Evolutionary conservation across 1,140 invertebrate genomes (phyloP).

Genomic region (Mercenaria mercenaria): DNA sequence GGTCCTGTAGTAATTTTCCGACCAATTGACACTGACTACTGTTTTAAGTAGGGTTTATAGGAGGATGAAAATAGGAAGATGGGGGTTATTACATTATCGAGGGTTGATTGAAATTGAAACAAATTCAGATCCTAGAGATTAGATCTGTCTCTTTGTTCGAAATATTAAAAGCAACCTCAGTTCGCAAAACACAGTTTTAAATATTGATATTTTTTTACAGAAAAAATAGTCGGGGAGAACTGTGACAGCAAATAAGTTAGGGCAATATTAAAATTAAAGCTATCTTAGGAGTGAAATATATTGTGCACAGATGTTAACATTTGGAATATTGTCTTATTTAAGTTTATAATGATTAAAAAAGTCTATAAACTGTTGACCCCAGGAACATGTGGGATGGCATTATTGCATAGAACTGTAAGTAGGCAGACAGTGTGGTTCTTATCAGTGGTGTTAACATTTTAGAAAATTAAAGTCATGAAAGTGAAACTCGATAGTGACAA

Average conservation of each 20-base stretch:
- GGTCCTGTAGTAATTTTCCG: slow-evolving; percentile 3
- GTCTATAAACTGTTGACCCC: background rate
- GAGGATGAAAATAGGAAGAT: slow-evolving; percentile 19
- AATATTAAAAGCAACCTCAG: background rate
- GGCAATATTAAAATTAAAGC: background rate
- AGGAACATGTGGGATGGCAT: background rate
- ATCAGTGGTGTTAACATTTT: no score
- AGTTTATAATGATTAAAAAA: background rate
- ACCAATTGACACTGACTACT: background rate
- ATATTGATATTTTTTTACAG: background rate
- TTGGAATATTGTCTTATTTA: background rate
- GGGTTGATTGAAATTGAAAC: background rate
- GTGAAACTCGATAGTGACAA: no score
- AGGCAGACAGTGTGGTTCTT: no score
- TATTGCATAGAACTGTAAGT: background rate
- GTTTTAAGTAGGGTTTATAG: background rate
- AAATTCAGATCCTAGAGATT: slow-evolving; percentile 15
- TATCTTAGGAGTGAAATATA: background rate
- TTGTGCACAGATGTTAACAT: background rate
- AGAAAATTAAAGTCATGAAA: no score
- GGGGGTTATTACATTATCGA: slow-evolving; percentile 4
- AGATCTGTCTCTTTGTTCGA: background rate
- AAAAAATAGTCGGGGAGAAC: background rate
- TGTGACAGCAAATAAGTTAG: background rate
- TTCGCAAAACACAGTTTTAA: background rate